Evolutionary conservation across 2,797 vertebrate species (phyloP).

Genomic region (Tangara arthus): DNA sequence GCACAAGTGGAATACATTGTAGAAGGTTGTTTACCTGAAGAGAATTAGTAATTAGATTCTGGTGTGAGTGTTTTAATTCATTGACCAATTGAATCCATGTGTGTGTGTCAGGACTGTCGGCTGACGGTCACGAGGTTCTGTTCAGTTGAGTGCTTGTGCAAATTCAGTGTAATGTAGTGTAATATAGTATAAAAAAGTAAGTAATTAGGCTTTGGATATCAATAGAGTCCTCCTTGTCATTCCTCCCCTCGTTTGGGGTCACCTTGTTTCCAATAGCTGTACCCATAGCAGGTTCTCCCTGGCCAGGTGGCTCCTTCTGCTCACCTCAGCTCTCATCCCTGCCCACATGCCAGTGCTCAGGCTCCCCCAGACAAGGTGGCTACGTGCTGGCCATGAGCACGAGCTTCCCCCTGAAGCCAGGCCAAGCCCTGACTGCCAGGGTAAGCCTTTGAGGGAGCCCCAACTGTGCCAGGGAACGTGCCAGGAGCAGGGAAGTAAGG

Average conservation of each 20-base stretch:
- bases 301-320: not conserved
- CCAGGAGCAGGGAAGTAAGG: not conserved
- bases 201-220: not conserved
- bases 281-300: accelerated
- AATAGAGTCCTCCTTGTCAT: not conserved
- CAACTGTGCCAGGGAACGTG: not conserved
- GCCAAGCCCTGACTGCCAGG: not conserved
- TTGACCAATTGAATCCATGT: not conserved
- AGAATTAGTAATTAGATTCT: not conserved
- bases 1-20: not conserved
- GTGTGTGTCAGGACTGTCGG: not conserved
- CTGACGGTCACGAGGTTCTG: not conserved
- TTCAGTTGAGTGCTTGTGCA: not conserved
- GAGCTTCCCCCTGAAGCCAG: not conserved
- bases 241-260: not conserved
- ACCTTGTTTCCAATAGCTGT: not conserved
- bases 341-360: accelerated
- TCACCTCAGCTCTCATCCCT: not conserved
- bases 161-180: not conserved
- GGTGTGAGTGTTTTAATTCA: not conserved
- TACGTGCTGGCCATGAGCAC: not conserved
- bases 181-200: not conserved
- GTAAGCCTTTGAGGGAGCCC: not conserved
- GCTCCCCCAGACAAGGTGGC: not conserved
- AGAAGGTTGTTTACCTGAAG: not conserved